Evolutionary conservation across 2,113 vertebrate species (phyloP).

Genomic region (Octodon degus): DNA sequence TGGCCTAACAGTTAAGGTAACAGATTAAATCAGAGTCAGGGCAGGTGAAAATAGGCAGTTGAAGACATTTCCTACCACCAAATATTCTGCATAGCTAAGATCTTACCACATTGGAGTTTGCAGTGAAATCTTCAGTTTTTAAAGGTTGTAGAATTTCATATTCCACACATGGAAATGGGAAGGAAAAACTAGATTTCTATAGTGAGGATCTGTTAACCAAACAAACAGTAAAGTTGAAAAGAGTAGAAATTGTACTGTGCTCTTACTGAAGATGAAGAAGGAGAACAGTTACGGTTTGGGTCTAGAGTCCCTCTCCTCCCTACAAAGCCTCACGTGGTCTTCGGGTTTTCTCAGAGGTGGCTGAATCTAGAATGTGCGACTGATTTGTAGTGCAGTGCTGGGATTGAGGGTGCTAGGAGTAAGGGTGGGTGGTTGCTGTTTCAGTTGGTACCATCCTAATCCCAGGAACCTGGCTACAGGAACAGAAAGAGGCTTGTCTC

Average conservation of each 20-base stretch:
- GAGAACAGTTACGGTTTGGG: not conserved
- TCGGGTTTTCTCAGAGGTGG: not conserved
- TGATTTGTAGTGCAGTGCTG: not conserved
- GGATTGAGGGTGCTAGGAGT: not conserved
- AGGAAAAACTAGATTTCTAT: not conserved
- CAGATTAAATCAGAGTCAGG: not conserved
- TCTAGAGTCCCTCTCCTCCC: not conserved
- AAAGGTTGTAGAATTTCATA: constrained; percentile 11
- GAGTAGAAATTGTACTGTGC: not conserved
- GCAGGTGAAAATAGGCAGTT: not conserved
- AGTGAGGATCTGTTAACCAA: not conserved
- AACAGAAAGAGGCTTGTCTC: not conserved
- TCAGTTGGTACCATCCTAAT: not conserved
- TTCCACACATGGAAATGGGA: not conserved
- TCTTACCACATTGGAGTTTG: not conserved
- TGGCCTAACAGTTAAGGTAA: not conserved
- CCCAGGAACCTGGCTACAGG: not conserved
- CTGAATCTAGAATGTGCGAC: not conserved
- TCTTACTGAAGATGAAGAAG: not conserved
- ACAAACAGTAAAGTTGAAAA: constrained; percentile 7
- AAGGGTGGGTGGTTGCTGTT: not conserved
- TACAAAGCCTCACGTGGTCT: not conserved
- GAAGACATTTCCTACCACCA: not conserved
- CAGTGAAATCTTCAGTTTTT: not conserved
- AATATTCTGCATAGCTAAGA: not conserved